Evolutionary conservation across 1,140 invertebrate species (phyloP).

Genomic region (Scaptomyza hsui): DNA sequence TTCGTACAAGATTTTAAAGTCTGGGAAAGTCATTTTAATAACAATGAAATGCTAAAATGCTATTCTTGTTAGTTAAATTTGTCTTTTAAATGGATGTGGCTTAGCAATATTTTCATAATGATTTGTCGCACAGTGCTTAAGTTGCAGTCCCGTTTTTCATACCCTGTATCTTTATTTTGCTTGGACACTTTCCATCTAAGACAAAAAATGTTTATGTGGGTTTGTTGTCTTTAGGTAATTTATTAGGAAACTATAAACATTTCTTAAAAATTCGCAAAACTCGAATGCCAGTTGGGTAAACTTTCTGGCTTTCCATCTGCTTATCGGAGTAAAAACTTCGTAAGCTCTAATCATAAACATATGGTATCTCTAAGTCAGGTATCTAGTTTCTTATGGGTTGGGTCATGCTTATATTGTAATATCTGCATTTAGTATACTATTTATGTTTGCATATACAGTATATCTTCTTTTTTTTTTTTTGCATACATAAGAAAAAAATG

Average conservation of each 20-base stretch:
- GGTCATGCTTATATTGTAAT: conserved; percentile 13
- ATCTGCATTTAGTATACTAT: conserved; percentile 19
- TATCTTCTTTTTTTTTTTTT: conserved; percentile 1
- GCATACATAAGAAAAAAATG: too few species aligned
- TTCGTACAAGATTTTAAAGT: background rate
- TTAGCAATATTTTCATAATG: conserved; percentile 1
- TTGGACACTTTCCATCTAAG: too few species aligned
- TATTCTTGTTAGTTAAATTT: too few species aligned
- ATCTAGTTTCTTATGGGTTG: conserved; percentile 11
- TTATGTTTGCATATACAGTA: background rate
- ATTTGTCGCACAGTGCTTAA: conserved; percentile 28
- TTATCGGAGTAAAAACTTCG: too few species aligned
- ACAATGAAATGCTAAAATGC: too few species aligned
- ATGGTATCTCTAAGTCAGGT: conserved; percentile 5
- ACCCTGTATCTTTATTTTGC: too few species aligned
- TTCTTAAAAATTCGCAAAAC: too few species aligned
- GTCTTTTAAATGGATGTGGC: background rate
- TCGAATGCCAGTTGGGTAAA: too few species aligned
- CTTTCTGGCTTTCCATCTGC: too few species aligned
- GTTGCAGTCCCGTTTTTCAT: conserved; percentile 21
- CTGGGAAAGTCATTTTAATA: background rate
- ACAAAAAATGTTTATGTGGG: too few species aligned
- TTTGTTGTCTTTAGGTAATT: too few species aligned
- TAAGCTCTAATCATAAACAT: background rate
- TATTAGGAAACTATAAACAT: too few species aligned